phyloP scores from a whole-genome alignment of 2,113 vertebrate genomes.

The Bungarus multicinctus region DNA sequence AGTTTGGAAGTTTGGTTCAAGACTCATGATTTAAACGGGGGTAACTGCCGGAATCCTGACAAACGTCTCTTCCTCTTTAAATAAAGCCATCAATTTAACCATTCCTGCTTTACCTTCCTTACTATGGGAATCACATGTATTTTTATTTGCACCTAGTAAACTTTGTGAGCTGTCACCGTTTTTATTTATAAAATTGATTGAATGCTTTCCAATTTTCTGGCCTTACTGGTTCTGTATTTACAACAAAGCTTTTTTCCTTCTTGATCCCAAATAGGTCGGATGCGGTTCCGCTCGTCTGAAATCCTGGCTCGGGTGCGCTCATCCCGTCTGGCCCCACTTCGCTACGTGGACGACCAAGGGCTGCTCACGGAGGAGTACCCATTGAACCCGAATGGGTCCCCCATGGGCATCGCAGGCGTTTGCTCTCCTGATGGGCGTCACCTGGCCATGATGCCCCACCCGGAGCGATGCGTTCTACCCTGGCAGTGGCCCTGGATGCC shows the following conservation, averaged over 20 bases:
- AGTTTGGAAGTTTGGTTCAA: too few species aligned
- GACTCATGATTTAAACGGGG: too few species aligned
- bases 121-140: too few species aligned
- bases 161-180: too few species aligned
- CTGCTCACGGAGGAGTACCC: slow-evolving; percentile 81
- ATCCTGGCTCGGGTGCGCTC: slow-evolving; percentile 63
- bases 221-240: neutral
- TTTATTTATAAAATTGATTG: too few species aligned
- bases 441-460: slow-evolving; percentile 91
- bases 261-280: slow-evolving; percentile 69
- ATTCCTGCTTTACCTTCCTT: too few species aligned
- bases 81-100: too few species aligned
- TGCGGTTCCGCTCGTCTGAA: slow-evolving; percentile 76
- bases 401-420: slow-evolving; percentile 76
- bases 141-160: too few species aligned
- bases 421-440: slow-evolving; percentile 85
- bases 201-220: too few species aligned
- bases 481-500: slow-evolving; percentile 93
- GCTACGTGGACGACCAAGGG: slow-evolving; percentile 83
- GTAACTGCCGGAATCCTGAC: too few species aligned
- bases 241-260: neutral
- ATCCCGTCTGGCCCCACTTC: slow-evolving; percentile 72
- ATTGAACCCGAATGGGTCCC: slow-evolving; percentile 87
- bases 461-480: slow-evolving; percentile 80
- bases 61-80: too few species aligned